phyloP scores from a whole-genome alignment of 2,888 invertebrate genomes.

The Leptinotarsa haldemani region DNA sequence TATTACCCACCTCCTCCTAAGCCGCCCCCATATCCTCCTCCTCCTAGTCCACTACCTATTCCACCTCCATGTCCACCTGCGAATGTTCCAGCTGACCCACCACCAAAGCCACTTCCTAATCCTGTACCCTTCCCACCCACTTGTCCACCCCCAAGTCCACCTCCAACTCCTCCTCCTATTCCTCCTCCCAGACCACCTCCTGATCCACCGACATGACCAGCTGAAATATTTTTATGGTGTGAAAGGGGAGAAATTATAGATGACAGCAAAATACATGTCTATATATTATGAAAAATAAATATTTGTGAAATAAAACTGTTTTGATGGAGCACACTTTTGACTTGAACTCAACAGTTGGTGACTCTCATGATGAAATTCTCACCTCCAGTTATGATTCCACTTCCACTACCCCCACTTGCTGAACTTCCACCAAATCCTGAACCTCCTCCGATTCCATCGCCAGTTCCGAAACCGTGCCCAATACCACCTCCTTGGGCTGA shows the following conservation, averaged over 20 bases:
- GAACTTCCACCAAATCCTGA: constrained; percentile 20
- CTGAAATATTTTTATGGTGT: neutral
- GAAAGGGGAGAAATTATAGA: neutral
- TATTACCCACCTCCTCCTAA: constrained; percentile 1
- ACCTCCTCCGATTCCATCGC: constrained; percentile 22
- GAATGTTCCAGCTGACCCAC: neutral
- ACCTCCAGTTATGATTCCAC: neutral
- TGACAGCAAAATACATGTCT: no score
- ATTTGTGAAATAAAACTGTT: no score
- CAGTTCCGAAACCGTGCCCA: neutral
- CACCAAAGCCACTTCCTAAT: neutral
- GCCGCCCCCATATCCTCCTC: neutral
- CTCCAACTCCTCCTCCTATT: neutral
- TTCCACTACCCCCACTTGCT: neutral
- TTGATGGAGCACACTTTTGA: no score
- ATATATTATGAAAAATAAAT: no score
- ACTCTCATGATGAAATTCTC: neutral
- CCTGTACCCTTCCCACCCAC: neutral
- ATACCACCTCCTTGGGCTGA: constrained; percentile 23
- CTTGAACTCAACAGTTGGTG: no score
- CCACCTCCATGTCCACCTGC: neutral
- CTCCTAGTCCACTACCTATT: neutral
- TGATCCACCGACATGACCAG: neutral
- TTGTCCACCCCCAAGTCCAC: neutral
- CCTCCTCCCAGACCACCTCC: neutral